Evolutionary conservation across 2,888 invertebrate genomes (phyloP).

Genomic region (Calameuta pallipes): DNA sequence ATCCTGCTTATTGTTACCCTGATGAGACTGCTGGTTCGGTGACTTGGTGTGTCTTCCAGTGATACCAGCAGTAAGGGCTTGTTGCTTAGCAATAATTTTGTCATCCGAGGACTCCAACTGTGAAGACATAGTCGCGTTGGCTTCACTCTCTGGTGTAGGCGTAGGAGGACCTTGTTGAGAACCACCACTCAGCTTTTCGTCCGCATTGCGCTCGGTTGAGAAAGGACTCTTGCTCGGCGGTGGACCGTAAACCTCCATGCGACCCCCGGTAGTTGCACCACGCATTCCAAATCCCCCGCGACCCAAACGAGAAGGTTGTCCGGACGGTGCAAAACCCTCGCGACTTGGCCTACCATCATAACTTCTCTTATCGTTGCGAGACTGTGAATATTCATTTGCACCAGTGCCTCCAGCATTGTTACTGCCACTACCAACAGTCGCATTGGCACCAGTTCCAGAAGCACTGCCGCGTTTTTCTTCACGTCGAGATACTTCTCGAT

Average conservation of each 20-base stretch:
- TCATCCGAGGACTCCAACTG: slow-evolving; percentile 68
- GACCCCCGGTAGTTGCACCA: slow-evolving; percentile 69
- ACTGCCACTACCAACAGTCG: neutral
- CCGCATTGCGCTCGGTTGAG: slow-evolving; percentile 65
- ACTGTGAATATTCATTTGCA: slow-evolving; percentile 43
- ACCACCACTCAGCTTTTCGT: slow-evolving; percentile 65
- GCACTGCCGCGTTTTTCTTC: slow-evolving; percentile 49
- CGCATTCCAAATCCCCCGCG: slow-evolving; percentile 72
- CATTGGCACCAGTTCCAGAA: neutral
- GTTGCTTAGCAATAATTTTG: slow-evolving; percentile 76
- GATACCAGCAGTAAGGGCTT: slow-evolving; percentile 77
- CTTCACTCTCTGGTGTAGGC: slow-evolving; percentile 61
- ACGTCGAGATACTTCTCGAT: slow-evolving; percentile 66
- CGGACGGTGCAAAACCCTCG: slow-evolving; percentile 86
- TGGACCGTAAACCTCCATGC: slow-evolving; percentile 83
- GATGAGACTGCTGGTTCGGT: slow-evolving; percentile 47
- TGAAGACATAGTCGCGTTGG: slow-evolving; percentile 37
- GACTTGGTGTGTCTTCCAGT: slow-evolving; percentile 67
- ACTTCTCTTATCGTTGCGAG: slow-evolving; percentile 39
- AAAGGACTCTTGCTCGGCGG: slow-evolving; percentile 85
- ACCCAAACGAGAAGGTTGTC: slow-evolving; percentile 89
- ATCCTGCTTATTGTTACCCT: slow-evolving; percentile 39
- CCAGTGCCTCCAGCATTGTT: neutral
- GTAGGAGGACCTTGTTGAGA: slow-evolving; percentile 45
- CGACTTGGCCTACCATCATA: slow-evolving; percentile 62